Evolutionary conservation across 2,113 vertebrate species (phyloP), one percentile per base, ranked within the genome.

Genomic region (Periophthalmus modestus): DNA sequence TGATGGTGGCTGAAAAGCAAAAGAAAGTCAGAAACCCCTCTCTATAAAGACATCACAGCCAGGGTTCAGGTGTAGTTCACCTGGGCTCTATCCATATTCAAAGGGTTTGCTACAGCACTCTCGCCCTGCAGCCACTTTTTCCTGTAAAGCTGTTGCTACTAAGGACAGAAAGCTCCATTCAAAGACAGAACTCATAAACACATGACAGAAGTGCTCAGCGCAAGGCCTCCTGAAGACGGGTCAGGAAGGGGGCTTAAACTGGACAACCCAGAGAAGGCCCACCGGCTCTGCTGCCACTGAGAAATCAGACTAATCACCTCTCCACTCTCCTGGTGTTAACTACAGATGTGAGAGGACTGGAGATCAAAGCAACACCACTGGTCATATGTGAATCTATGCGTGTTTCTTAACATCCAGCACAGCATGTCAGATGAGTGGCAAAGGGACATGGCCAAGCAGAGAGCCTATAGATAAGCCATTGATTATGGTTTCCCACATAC

Each of bases 41-140:
- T 91, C 84, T 85, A 93, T 92, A 84, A 91, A 93, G 92, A 91
- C 92, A 92, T 94, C 92, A 93, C 86, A 92, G 84, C 78, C 82
- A 77, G 81, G 80, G 93, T 94, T 94, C 93, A 94, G 91, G 88
- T 89, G 89, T 84, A 94, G 93, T 94, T 94, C 92, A 93, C 85
- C 83, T 86, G 87, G 90, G 82, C 87, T 81, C 87, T 82, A 88
- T 91, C 87, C 88, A 89, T 90, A 91, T 90, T 91, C 88, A 92
- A 86, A 89, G 74, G 77, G 52, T 62, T 80, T 74, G 66, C 78
- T 54, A 43, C 79, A 47, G 69, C 77, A 66, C 61, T 82, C 77
- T 75, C 71, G 73, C 78, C 84, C 79, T 86, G 75, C 47, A 82
- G 82, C 74, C 66, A 88, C 82, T 72, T 80, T 77, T 77, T 66